phyloP scores from a whole-genome alignment of 2,113 vertebrate genomes.

The Leptobrachium ailaonicum region DNA sequence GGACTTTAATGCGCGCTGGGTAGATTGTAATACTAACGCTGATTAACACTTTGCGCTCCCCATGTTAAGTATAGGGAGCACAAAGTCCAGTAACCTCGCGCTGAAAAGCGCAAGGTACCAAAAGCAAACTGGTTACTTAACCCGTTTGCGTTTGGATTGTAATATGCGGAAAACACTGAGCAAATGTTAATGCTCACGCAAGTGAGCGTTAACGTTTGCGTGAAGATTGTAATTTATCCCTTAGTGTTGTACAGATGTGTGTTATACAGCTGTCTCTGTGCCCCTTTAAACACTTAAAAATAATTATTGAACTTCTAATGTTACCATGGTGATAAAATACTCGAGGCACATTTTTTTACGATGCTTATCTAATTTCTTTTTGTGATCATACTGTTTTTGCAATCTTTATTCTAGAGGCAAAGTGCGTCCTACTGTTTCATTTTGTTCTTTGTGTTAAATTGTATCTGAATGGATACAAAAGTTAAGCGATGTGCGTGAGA shows the following conservation, averaged over 20 bases:
- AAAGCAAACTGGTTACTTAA: too few relatives aligned
- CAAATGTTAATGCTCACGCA: too few relatives aligned
- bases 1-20: too few relatives aligned
- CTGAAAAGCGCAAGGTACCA: too few relatives aligned
- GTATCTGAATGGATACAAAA: slow-evolving; percentile 10
- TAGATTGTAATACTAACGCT: too few relatives aligned
- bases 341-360: slow-evolving; percentile 33
- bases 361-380: slow-evolving; percentile 45
- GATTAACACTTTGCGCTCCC: too few relatives aligned
- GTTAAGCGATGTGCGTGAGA: neutral
- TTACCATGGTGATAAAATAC: slow-evolving; percentile 32
- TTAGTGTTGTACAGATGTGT: neutral
- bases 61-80: too few relatives aligned
- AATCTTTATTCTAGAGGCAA: slow-evolving; percentile 30
- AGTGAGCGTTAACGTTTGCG: too few relatives aligned
- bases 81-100: too few relatives aligned
- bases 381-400: slow-evolving; percentile 38
- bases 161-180: too few relatives aligned
- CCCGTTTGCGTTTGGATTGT: too few relatives aligned
- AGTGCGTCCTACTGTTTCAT: slow-evolving; percentile 25
- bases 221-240: too few relatives aligned
- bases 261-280: slow-evolving; percentile 7
- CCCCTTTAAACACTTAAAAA: slow-evolving; percentile 35
- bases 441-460: slow-evolving; percentile 16
- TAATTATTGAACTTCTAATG: slow-evolving; percentile 40